Conservation (phyloP, 2,113 vertebrate species). For the Grantiella picta region DNA sequence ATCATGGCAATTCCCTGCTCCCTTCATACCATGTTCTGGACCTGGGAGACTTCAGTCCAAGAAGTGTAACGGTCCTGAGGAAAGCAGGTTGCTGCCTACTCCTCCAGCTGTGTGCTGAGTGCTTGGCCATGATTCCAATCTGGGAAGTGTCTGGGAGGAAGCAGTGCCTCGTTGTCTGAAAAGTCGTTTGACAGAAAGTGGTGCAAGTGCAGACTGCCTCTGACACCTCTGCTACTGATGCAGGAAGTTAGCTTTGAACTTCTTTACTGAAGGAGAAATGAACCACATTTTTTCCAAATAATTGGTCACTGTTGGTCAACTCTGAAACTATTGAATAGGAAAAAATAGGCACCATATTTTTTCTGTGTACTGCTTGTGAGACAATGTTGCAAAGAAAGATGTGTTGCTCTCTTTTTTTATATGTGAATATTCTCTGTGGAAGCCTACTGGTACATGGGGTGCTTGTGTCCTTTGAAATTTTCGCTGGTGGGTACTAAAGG, state of each 20-base stretch:
- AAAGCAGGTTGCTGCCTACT: not conserved
- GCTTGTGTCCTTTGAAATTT: not conserved
- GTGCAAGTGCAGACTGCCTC: not conserved
- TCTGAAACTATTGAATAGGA: not conserved
- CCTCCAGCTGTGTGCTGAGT: fast-evolving
- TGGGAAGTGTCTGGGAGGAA: not conserved
- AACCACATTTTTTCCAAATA: not conserved
- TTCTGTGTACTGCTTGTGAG: not conserved
- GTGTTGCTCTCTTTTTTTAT: not conserved
- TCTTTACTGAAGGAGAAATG: not conserved
- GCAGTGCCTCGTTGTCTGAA: not conserved
- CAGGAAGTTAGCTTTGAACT: not conserved
- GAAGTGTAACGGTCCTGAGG: not conserved
- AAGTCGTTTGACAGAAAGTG: not conserved
- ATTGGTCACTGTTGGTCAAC: not conserved
- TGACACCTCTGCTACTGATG: not conserved
- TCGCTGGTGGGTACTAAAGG: not conserved
- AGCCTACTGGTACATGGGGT: not conserved
- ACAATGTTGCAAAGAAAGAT: not conserved
- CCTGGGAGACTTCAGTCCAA: not conserved
- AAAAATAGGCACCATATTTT: not conserved
- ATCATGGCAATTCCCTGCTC: not conserved
- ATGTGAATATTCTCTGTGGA: not conserved
- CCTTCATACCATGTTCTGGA: not conserved
- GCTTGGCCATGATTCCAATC: not conserved